A percentile compares a stretch with the other conserved stretches of the same genome.
Conservation (phyloP, 2,888 invertebrate genomes). For the Arge pagana region DNA sequence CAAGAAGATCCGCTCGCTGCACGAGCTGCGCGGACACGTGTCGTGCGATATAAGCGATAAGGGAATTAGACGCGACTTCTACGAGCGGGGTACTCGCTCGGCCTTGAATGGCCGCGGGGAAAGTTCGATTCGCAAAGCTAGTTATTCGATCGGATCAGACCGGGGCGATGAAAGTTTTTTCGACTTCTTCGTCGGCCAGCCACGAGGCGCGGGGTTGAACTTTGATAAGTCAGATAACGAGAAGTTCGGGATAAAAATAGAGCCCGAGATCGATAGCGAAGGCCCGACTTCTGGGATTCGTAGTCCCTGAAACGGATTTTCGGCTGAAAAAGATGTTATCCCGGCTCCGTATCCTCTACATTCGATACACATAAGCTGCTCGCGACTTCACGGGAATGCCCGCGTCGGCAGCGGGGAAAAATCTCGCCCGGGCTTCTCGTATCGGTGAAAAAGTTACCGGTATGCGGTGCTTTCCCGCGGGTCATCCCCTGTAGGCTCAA, state of each 20-base stretch:
- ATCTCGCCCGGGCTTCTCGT: too few relatives aligned
- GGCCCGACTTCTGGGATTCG: conserved; percentile 33
- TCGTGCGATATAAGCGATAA: too few relatives aligned
- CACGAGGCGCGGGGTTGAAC: conserved; percentile 29
- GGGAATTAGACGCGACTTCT: conserved; percentile 25
- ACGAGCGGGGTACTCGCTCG: conserved; percentile 1
- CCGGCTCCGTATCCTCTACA: conserved; percentile 17
- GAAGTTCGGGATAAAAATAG: conserved; percentile 40
- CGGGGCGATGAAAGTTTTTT: conserved; percentile 23
- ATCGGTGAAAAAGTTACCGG: too few relatives aligned
- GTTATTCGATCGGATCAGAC: conserved; percentile 2
- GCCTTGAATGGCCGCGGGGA: too few relatives aligned
- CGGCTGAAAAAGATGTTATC: conserved; percentile 39
- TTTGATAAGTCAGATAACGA: conserved; percentile 41
- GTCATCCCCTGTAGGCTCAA: too few relatives aligned
- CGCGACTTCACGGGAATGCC: too few relatives aligned
- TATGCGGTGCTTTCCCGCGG: too few relatives aligned
- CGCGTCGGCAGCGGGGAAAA: too few relatives aligned
- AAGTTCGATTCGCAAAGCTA: too few relatives aligned
- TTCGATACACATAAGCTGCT: too few relatives aligned
- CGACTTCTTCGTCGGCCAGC: conserved; percentile 14
- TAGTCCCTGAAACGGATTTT: conserved; percentile 30
- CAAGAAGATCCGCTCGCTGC: too few relatives aligned
- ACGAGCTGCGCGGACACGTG: too few relatives aligned
- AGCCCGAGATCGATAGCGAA: conserved; percentile 43